Base-by-base conservation (phyloP, 2,888 invertebrate genomes). In the Harpalus rubripes region DNA sequence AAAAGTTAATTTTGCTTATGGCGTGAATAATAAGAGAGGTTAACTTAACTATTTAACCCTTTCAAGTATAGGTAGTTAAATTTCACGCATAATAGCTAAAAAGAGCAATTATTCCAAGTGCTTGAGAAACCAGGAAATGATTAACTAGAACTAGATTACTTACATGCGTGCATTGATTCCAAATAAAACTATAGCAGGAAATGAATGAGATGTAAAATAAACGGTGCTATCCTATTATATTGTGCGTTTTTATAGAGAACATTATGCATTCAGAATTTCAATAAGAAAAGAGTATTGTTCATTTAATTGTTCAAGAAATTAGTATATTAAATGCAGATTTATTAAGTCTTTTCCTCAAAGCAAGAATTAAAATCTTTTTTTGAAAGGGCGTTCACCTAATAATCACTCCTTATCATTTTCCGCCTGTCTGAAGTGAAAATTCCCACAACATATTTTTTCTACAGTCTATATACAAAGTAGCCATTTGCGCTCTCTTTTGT, bases 51-150 rank as follows among this genome's bases (percentile, higher is more conserved):
- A 5, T 22, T 18, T 63, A 63, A 8, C 26, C 63, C 18, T 63
- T 26, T 63, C 10, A 63, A 18, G 63, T 18, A 61, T 16, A 18
- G 16, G 63, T 22, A 63, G 18, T 63, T 39, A 39, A 68, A 7
- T 32, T 68, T 39, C 39, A 68, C 68, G 68, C 68, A n/a, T 68
- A 68, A n/a, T 63, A 22, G 63, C 10, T 26, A 63, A 68, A 22
- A n/a, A 41, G 7, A 16, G 18, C 52, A 74, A 74, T 74, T 74
- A 74, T 15, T 52, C 44, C 44, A 52, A 52, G 44, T 12, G 72
- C 12, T 74, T 78, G 78, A 56, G 56, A 56, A 78, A 78, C 78
- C 78, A 78, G 78, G 78, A 78, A 78, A 78, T 22, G 16, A 56
- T 78, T 78, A 32, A 32, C 32, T 1, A 56, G 32, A 32, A 32